A percentile compares a stretch with the other conserved stretches of the same genome.
phyloP scores from a whole-genome alignment of 1,140 invertebrate species.

The Vollenhovia emeryi region DNA sequence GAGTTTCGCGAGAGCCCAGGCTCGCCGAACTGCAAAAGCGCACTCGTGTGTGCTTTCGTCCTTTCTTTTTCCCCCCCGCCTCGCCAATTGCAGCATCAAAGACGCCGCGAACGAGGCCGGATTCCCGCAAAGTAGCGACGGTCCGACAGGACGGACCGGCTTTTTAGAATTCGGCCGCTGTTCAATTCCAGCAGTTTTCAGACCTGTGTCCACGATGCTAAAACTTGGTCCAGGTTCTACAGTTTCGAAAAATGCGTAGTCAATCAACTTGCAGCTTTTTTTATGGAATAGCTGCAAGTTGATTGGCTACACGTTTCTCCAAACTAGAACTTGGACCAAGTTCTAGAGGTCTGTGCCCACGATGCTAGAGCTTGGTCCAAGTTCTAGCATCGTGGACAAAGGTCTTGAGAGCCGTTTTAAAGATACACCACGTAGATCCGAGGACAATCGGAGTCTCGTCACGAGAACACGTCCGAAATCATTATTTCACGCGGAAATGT shows the following conservation, averaged over 20 bases:
- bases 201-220: too few species aligned
- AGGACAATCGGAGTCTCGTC: not conserved
- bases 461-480: not conserved
- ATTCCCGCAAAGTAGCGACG: conserved; percentile 21
- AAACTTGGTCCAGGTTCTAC: too few species aligned
- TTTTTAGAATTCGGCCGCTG: conserved; percentile 29
- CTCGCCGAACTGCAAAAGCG: conserved; percentile 53
- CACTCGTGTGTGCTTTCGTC: conserved; percentile 8
- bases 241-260: too few species aligned
- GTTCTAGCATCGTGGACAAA: too few species aligned
- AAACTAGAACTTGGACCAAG: too few species aligned
- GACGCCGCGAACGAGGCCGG: conserved; percentile 52
- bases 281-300: too few species aligned
- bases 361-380: too few species aligned
- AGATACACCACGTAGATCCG: not conserved
- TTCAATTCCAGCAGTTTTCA: too few species aligned
- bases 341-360: too few species aligned
- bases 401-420: not conserved
- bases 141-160: not conserved
- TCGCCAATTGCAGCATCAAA: conserved; percentile 22
- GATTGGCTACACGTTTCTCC: too few species aligned
- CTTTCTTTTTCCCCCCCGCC: not conserved
- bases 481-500: not conserved
- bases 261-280: too few species aligned
- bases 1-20: conserved; percentile 29